Conservation (phyloP, 2,113 vertebrate species). For the Terrapene triunguis region DNA sequence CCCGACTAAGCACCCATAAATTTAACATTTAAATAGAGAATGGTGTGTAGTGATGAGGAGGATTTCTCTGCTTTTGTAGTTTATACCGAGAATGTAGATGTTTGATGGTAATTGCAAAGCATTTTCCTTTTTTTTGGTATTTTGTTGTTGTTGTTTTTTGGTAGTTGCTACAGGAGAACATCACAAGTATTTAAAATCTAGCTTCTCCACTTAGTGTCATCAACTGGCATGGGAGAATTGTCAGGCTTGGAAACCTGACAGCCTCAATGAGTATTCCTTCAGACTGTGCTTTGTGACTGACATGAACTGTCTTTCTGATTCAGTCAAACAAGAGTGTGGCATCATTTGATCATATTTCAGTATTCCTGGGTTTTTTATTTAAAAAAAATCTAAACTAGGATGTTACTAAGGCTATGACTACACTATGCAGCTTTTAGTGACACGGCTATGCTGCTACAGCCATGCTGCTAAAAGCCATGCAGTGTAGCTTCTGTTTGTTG, state of each 20-base stretch:
- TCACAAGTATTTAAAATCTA: conserved; percentile 6
- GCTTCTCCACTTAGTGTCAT: conserved; percentile 17
- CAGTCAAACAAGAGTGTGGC: background rate
- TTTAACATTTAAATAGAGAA: background rate
- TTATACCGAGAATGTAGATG: background rate
- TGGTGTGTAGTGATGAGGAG: background rate
- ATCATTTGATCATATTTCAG: conserved; percentile 15
- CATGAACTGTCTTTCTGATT: background rate
- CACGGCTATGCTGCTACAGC: too few species aligned
- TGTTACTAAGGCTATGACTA: background rate
- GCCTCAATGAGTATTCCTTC: conserved; percentile 32
- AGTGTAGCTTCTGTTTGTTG: too few species aligned
- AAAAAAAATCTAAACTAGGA: background rate
- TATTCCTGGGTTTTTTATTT: background rate
- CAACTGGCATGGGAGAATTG: conserved; percentile 28
- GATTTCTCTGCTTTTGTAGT: background rate
- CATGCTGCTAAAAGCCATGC: too few species aligned
- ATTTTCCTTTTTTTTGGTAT: background rate
- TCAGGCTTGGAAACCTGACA: conserved; percentile 27
- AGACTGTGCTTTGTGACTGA: conserved; percentile 32
- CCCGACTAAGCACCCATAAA: background rate
- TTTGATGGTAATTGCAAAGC: background rate
- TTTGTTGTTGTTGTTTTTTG: background rate
- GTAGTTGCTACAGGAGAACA: background rate
- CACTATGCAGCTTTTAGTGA: too few species aligned